These are phyloP conservation scores for Bufo gargarizans DNA, from an alignment of 2,113 vertebrate species.

Conservation along the genomic window DNA sequence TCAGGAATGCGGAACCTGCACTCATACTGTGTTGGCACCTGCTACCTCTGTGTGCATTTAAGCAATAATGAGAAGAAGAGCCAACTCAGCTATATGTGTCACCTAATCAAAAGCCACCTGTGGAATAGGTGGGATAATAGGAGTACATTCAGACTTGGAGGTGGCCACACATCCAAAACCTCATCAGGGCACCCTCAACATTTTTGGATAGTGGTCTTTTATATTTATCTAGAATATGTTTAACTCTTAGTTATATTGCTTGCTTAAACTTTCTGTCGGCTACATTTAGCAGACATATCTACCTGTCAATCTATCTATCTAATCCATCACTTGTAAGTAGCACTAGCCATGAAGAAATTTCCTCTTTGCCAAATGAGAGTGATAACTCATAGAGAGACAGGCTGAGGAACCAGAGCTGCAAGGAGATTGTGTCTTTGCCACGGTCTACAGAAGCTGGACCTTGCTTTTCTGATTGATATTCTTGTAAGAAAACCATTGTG, in stretches of 20 bases:
- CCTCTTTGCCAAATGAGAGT: constrained; percentile 47
- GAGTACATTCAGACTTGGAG: too few species aligned
- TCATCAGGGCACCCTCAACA: background rate
- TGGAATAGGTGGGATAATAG: too few species aligned
- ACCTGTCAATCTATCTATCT: constrained; percentile 22
- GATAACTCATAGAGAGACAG: constrained; percentile 43
- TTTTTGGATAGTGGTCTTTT: background rate
- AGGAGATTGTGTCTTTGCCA: constrained; percentile 56
- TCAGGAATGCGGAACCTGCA: too few species aligned
- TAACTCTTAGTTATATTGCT: constrained; percentile 11
- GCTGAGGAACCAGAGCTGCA: constrained; percentile 48
- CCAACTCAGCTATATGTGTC: too few species aligned
- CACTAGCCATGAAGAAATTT: constrained; percentile 32
- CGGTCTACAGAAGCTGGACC: constrained; percentile 49
- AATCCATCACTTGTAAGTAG: constrained; percentile 35
- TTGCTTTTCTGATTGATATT: constrained; percentile 55
- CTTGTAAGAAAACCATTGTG: constrained; percentile 49
- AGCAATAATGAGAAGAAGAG: too few species aligned
- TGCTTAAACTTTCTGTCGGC: constrained; percentile 16
- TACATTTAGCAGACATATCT: constrained; percentile 26
- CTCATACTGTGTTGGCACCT: too few species aligned
- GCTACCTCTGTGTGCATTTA: too few species aligned
- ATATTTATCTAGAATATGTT: constrained; percentile 8
- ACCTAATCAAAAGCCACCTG: too few species aligned
- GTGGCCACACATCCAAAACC: too few species aligned